Conservation (phyloP, 2,797 vertebrate genomes). For the Chromis chromis region DNA sequence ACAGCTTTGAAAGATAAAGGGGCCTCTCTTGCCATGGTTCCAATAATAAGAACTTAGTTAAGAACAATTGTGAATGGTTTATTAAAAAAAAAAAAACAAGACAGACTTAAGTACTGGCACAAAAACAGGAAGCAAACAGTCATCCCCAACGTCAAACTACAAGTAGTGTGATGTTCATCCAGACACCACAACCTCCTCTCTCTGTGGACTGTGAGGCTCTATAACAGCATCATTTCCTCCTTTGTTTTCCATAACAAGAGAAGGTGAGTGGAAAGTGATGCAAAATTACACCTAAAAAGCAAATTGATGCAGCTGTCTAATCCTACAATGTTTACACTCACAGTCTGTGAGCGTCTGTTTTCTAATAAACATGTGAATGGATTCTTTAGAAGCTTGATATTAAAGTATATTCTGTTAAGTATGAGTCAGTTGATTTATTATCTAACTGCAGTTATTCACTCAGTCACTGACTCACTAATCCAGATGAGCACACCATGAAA, state of each 20-base stretch:
- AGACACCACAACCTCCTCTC: background rate
- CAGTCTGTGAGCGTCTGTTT: no score
- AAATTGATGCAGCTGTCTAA: no score
- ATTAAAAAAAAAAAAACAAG: no score
- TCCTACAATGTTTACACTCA: no score
- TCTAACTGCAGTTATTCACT: background rate
- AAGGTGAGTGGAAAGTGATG: no score
- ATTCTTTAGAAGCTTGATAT: background rate
- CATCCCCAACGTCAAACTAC: no score
- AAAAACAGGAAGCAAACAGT: background rate
- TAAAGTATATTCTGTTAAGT: background rate
- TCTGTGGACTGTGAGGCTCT: background rate
- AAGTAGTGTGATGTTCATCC: no score
- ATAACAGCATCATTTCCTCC: background rate
- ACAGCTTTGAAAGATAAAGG: background rate
- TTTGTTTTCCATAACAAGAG: background rate
- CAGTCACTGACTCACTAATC: conserved; percentile 13
- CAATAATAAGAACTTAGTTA: no score
- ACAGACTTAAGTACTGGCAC: background rate
- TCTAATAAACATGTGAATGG: no score
- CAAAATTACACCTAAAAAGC: background rate
- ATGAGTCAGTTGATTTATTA: conserved; percentile 5
- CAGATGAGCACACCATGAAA: background rate
- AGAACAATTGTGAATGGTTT: background rate
- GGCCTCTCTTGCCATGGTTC: background rate